Percentiles rank a stretch among this genome's conserved stretches.
These are phyloP conservation scores for Laticauda colubrina DNA, from an alignment of 2,113 vertebrate genomes.

Conservation along the genomic window DNA sequence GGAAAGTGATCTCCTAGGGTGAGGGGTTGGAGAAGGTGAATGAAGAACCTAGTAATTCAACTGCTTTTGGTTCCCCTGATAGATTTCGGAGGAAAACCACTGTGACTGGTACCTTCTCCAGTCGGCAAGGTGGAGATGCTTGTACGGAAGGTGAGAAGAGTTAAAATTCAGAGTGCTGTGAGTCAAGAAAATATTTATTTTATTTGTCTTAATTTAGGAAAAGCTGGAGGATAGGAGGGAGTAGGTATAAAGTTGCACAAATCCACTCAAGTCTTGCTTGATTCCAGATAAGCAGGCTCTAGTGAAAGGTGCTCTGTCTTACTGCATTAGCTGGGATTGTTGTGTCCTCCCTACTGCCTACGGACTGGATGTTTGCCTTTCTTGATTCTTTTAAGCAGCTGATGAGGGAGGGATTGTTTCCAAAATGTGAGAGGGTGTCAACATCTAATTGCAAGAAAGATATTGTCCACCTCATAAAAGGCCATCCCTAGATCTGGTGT, in stretches of 20 bases:
- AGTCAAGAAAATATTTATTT: not conserved
- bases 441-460: not conserved
- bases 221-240: not conserved
- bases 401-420: not conserved
- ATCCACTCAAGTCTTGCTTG: not conserved
- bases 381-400: not conserved
- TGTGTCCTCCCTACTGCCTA: not conserved
- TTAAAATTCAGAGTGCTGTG: not conserved
- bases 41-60: not conserved
- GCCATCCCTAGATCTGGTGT: not conserved
- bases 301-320: not conserved
- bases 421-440: not conserved
- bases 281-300: not conserved
- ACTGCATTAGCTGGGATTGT: not conserved
- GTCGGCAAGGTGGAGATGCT: conserved; percentile 62
- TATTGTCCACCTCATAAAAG: not conserved
- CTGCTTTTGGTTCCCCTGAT: conserved; percentile 21
- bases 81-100: conserved; percentile 83
- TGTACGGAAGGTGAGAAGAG: conserved; percentile 82
- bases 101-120: conserved; percentile 73
- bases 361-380: not conserved
- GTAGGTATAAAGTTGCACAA: not conserved
- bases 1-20: not conserved
- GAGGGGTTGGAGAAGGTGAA: not conserved
- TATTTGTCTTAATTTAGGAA: not conserved